Base-by-base conservation (phyloP, 2,113 vertebrate genomes). In the Acanthisitta chloris region DNA sequence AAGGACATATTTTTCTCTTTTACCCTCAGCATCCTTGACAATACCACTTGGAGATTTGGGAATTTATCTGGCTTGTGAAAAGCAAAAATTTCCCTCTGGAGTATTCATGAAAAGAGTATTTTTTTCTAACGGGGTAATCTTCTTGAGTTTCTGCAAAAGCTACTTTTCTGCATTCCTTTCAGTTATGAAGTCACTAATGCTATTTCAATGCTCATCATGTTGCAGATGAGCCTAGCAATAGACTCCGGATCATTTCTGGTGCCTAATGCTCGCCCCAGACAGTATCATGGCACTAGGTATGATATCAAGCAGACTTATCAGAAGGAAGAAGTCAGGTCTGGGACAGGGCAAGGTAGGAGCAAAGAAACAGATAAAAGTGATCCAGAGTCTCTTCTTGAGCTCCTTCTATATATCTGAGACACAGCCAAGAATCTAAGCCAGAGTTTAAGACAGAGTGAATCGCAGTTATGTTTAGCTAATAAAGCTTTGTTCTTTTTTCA, bases 201-300 rank as follows among this genome's bases (percentile, higher is more conserved):
- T 62, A 21, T 83, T 82, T 81, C 40, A 29, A 1, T 17, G 12
- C 14, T 61, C 19, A 21, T 86, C 28, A 18, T 15, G 28, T 36
- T 81, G 61, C 45, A 87, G n/a, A 78, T 69, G 65, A 71, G 36
- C 52, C 43, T 42, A 92, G 45, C 28, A 36, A 64, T 11, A 55
- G 21, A n/a, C 52, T 15, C 5, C 0, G 5, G 36, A 33, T 34
- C 2, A 1, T 74, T 91, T 87, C 26, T 85, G 36, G 13, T 95
- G 61, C 48, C 34, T 51, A 15, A 29, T 25, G 31, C 18, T 91
- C 54, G 62, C 21, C 55, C 17, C 69, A 58, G 77, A 8, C 9
- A 12, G 9, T 19, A 34, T 33, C 17, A 8, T 2, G 4, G 12
- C 6, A 0, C 2, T 67, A 52, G 38, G n/a, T 70, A 59, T 0